Base-by-base conservation (phyloP, 2,113 vertebrate genomes). In the Nymphicus hollandicus region DNA sequence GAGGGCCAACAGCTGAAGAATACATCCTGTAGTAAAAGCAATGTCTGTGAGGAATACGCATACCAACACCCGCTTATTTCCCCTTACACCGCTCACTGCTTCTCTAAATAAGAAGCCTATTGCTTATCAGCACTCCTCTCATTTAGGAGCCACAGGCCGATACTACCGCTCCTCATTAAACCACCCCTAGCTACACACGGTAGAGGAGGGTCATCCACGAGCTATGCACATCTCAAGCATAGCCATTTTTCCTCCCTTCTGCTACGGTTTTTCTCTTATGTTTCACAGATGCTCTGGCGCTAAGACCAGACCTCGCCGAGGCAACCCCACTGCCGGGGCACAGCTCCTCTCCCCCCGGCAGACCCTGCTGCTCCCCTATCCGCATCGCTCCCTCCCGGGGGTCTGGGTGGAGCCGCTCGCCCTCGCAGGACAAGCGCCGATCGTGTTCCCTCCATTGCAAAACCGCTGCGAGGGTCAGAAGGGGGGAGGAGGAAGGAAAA, bases 371-470 rank as follows among this genome's bases (percentile, higher is more conserved):
- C 81, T 82, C 23, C 44, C 44, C 50, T 66, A 39, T 19, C 85
- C 76, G 74, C 91, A 78, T 16, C 81, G 33, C 92, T 80, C 41
- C 86, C 71, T 16, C 79, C 86, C 80, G 50, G 37, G 47, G 35
- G 58, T 60, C 92, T 84, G 96, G 92, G 93, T 91, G 95, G 95
- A 89, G 91, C 83, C 80, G 85, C 88, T 72, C 68, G 81, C 76
- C 83, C 84, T 53, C 25, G 41, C 70, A 66, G 76, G 93, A 60
- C 80, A 0, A 85, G 56, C 46, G 37, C 78, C 78, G 27, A 58
- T 2, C 81, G 55, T 0, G 20, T 11, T 83, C 80, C 55, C 33
- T 89, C 81, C 86, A 66, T 64, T 35, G 74, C 73, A 87, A 74
- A 80, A 20, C 61, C 87, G 3, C 31, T 10, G 83, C 55, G 76